These are phyloP conservation scores for Sanderia malayensis DNA, from an alignment of 30 jellyfish, hydroid and myxozoan species.

Conservation along the genomic window DNA sequence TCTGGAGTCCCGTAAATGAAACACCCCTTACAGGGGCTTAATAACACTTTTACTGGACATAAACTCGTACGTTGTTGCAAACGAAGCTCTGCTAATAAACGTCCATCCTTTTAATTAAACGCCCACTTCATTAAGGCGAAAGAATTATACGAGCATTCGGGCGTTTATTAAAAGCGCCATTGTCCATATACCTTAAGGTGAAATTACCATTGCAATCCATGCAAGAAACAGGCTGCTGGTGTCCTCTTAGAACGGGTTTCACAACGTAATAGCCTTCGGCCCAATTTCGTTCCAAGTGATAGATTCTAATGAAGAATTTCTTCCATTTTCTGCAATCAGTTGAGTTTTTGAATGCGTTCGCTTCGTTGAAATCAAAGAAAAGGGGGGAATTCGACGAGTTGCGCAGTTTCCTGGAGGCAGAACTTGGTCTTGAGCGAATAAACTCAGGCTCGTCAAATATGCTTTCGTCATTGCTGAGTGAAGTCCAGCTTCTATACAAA, in stretches of 20 bases:
- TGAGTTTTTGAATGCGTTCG: neutral
- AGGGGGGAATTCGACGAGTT: neutral
- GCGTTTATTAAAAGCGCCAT: too few relatives aligned
- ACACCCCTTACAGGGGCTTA: too few relatives aligned
- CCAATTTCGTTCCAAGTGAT: conserved; percentile 48
- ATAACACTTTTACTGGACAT: too few relatives aligned
- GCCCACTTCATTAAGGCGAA: too few relatives aligned
- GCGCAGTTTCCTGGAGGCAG: conserved; percentile 11
- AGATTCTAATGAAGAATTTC: conserved; percentile 23
- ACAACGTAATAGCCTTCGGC: conserved; percentile 36
- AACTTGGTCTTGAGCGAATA: conserved; percentile 8
- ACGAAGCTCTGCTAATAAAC: too few relatives aligned
- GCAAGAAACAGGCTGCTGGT: conserved; percentile 60
- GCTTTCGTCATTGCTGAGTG: conserved; percentile 12
- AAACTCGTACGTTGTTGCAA: too few relatives aligned
- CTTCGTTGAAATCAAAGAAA: conserved; percentile 13
- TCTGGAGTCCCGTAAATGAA: too few relatives aligned
- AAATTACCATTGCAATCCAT: conserved; percentile 56
- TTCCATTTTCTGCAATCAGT: conserved; percentile 29
- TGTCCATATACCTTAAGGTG: neutral
- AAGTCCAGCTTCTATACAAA: conserved; percentile 18
- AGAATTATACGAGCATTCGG: too few relatives aligned
- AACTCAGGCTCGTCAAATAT: conserved; percentile 26
- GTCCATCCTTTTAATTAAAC: too few relatives aligned
- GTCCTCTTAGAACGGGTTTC: conserved; percentile 67